Evolutionary conservation across 2,113 vertebrate species (phyloP).

Genomic region (Erythrocercus mccallii): DNA sequence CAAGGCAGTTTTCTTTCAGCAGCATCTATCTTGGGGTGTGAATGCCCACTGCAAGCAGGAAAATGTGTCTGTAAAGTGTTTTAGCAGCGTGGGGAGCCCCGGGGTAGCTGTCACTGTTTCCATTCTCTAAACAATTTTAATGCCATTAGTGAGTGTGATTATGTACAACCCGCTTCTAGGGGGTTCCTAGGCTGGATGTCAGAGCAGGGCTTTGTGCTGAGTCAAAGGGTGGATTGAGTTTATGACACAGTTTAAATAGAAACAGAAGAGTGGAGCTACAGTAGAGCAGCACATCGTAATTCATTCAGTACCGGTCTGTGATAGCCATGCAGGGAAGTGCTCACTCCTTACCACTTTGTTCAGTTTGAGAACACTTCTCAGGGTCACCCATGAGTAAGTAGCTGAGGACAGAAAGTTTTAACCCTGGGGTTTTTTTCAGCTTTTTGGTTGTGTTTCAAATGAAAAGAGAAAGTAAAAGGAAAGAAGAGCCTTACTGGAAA

Average conservation of each 20-base stretch:
- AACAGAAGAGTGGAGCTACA: not conserved
- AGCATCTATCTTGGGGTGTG: not conserved
- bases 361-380: not conserved
- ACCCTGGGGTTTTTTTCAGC: not conserved
- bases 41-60: not conserved
- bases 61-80: not conserved
- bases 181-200: conserved; percentile 14
- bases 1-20: conserved; percentile 6
- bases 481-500: not conserved
- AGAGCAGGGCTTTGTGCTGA: conserved; percentile 36
- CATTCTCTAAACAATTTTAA: conserved; percentile 43
- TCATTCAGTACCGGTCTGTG: not conserved
- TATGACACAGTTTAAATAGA: conserved; percentile 42
- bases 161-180: conserved; percentile 37
- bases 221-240: conserved; percentile 51
- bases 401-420: not conserved
- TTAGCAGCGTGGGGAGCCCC: not conserved
- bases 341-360: not conserved
- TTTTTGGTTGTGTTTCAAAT: not conserved
- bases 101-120: not conserved
- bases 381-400: not conserved
- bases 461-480: not conserved
- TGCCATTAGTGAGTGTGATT: conserved; percentile 31
- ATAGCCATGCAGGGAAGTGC: not conserved
- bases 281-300: not conserved